Evolutionary conservation across 1,140 invertebrate species (phyloP), one percentile per base, ranked within the genome.

Genomic region (Wiebesia pumilae): DNA sequence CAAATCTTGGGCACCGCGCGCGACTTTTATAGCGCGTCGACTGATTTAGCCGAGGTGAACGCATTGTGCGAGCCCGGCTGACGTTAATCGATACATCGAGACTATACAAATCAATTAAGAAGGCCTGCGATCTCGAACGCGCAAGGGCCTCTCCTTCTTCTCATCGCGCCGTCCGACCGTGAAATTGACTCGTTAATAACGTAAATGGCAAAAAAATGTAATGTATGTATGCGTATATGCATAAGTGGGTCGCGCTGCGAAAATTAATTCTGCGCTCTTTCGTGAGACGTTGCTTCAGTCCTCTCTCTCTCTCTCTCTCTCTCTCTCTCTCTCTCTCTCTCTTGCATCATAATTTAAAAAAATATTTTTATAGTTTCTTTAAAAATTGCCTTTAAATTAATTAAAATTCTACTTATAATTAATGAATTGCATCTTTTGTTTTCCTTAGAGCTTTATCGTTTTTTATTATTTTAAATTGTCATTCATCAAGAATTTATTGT

Each of bases 11-110:
- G 9, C 51, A 3, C 24, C 35, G 83, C 65, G 71, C 33, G 67
- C 77, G 87, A 88, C 82, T 88, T 88, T 88, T 88, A 88, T 86
- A 81, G 84, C 75, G 71, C 73, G 84, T 85, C 84, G 81, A 81
- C 87, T 86, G 84, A 88, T 86, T 86, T 88, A 85, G 81, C 16
- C 75, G 58, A 33, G 14, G 19, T 7, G 62, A n/a, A 27, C 21
- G 38, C 80, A n/a, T 40, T 65, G 58, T 30, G 58, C 30, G 79
- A 0, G 78, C 54, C n/a, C 62, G 27, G 71, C 2, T 65, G 82
- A 88, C 84, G 85, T 86, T 88, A 86, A 88, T 88, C 84, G 87
- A 88, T 87, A 82, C 87, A 75, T 88, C 81, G 87, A 33, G 79
- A 84, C 85, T 84, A 51, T 84, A 88, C 85, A 71, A 86, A 88